phyloP scores from a whole-genome alignment of 2,113 vertebrate genomes.

The Lasiurus borealis region DNA sequence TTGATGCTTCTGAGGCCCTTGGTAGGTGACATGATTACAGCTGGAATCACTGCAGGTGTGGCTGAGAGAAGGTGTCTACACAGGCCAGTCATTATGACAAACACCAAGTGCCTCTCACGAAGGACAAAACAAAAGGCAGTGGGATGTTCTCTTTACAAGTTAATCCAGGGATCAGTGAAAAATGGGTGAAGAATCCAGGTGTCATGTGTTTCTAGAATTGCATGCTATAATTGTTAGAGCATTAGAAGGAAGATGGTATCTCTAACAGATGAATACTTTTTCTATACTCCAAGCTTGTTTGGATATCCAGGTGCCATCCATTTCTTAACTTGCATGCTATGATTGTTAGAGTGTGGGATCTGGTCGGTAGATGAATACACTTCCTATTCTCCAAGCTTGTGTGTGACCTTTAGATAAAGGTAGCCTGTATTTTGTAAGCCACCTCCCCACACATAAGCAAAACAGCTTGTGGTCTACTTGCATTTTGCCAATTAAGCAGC shows the following conservation, averaged over 20 bases:
- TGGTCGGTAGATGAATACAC: neutral
- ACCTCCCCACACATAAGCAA: conserved; percentile 68
- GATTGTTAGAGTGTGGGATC: neutral
- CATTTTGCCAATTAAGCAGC: conserved; percentile 84
- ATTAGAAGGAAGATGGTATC: neutral
- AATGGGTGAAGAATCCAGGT: neutral
- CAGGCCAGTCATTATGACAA: conserved; percentile 48
- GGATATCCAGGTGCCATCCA: neutral
- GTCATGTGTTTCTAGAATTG: neutral
- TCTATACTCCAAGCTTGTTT: neutral
- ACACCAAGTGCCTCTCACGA: neutral
- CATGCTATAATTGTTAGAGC: neutral
- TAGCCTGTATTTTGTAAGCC: conserved; percentile 75
- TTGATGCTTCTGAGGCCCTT: neutral
- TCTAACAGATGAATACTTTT: neutral
- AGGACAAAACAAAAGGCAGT: neutral
- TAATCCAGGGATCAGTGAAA: conserved; percentile 11
- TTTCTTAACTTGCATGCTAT: neutral
- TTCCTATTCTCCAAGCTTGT: neutral
- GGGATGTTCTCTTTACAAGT: neutral
- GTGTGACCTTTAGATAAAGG: conserved; percentile 77
- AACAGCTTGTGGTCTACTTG: conserved; percentile 80
- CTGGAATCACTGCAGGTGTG: conserved; percentile 48
- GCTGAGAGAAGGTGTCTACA: conserved; percentile 52
- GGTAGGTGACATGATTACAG: neutral